A percentile compares a stretch with the other conserved stretches of the same genome.
Conservation (phyloP, 2,113 vertebrate species). For the Pimephales promelas region DNA sequence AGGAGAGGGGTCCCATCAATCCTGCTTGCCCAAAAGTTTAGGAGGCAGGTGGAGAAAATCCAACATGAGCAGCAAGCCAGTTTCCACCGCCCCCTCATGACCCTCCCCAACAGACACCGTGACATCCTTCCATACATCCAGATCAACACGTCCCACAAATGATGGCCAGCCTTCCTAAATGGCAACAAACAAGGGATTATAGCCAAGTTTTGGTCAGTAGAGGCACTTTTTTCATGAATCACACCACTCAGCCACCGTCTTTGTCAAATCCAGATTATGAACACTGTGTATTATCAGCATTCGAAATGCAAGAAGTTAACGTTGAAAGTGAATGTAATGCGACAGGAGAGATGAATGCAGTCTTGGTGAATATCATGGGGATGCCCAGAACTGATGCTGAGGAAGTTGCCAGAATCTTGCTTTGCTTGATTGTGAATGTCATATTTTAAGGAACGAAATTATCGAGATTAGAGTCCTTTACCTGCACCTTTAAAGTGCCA, state of each 20-base stretch:
- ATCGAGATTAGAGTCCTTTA: slow-evolving; percentile 57
- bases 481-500: slow-evolving; percentile 60
- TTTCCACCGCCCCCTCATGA: slow-evolving; percentile 83
- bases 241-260: slow-evolving; percentile 44
- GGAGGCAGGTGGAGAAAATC: slow-evolving; percentile 80
- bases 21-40: slow-evolving; percentile 79
- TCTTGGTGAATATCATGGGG: slow-evolving; percentile 35
- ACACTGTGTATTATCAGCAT: slow-evolving; percentile 49
- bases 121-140: slow-evolving; percentile 58
- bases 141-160: slow-evolving; percentile 67
- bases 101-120: slow-evolving; percentile 82
- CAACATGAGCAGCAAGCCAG: slow-evolving; percentile 79
- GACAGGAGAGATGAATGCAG: slow-evolving; percentile 50
- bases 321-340: slow-evolving; percentile 51
- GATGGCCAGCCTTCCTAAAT: slow-evolving; percentile 70
- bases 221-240: slow-evolving; percentile 65
- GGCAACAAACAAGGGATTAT: slow-evolving; percentile 68
- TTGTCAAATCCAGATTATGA: slow-evolving; percentile 48
- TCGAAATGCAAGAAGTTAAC: slow-evolving; percentile 55
- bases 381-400: slow-evolving; percentile 44
- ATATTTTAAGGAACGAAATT: slow-evolving; percentile 58
- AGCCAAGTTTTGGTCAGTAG: slow-evolving; percentile 57
- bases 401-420: slow-evolving; percentile 49
- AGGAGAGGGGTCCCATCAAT: slow-evolving; percentile 84
- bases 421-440: slow-evolving; percentile 54